Evolutionary conservation across 1,140 invertebrate genomes (phyloP), one percentile per base, ranked within the genome.

Genomic region (Drosophila baimaii): DNA sequence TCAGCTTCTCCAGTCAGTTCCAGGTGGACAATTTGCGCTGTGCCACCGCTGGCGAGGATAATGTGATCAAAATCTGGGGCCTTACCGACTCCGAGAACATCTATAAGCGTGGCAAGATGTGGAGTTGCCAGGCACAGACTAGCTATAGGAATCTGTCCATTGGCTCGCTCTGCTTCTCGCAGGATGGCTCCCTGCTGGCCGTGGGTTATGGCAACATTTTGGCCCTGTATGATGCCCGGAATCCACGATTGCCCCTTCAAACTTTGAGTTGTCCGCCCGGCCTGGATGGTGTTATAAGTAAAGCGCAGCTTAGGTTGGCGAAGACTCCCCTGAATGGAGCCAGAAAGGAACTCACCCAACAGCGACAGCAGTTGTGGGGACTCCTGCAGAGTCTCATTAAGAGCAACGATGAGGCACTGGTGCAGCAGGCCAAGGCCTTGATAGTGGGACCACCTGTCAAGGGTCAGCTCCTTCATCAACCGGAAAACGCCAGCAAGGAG

Each of bases 121-220:
- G 96, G 96, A 93, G 85, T 46, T 96, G 95, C 90, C 92, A 94
- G 17, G 94, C 94, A 46, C 92, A 94, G 29, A 95, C 95, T 2
- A 94, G 93, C 52, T 97, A 96, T 82, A 92, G 94, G 21, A 92
- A 95, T 74, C 75, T 95, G 15, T 72, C 93, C 7, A 92, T 94
- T 39, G 93, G 93, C 27, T 92, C 93, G 66, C 92, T 95, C 1
- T 93, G 93, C 46, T 97, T 97, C 89, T 95, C 96, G 1, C 92
- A 94, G 44, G 97, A 98, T 93, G 96, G 95, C 29, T 97, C 96
- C 2, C 81, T 97, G 17, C 79, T 97, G 19, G 96, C 94, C 23
- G 95, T 96, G 21, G 94, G 93, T 9, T 97, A 96, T 93, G 94
- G 93, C 25, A 93, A 93, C n/a, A 94, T 93, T 44, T 81, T 97